phyloP scores from a whole-genome alignment of 2,888 invertebrate genomes.

The Conistra vaccinii region DNA sequence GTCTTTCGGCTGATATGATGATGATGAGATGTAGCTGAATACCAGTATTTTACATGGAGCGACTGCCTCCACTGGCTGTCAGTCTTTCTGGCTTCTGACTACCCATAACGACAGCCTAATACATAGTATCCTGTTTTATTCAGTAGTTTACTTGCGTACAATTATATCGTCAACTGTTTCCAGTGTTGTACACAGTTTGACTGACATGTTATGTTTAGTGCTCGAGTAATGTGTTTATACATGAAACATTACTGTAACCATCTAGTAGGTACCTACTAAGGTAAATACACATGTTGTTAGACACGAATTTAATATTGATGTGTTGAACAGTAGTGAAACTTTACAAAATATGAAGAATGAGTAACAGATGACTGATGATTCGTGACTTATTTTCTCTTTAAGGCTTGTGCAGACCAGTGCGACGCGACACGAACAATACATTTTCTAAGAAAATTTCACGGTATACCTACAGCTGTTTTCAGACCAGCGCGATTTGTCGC shows the following conservation, averaged over 20 bases:
- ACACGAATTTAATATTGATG: background rate
- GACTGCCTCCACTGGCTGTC: too few relatives aligned
- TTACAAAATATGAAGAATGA: background rate
- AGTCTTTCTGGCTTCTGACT: background rate
- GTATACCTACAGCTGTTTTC: too few relatives aligned
- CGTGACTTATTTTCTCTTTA: background rate
- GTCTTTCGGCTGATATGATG: too few relatives aligned
- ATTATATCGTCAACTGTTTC: slow-evolving; percentile 9
- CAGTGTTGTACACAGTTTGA: background rate
- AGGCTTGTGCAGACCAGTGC: too few relatives aligned
- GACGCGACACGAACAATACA: too few relatives aligned
- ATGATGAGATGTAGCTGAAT: too few relatives aligned
- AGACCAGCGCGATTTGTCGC: too few relatives aligned
- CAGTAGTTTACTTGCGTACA: background rate
- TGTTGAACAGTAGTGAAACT: background rate
- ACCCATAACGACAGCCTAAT: background rate
- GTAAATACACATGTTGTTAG: background rate
- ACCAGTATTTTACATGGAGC: too few relatives aligned
- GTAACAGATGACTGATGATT: background rate
- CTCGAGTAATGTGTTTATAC: slow-evolving; percentile 11
- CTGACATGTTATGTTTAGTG: slow-evolving; percentile 11
- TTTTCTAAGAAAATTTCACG: too few relatives aligned
- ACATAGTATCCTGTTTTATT: too few relatives aligned
- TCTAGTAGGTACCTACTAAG: background rate
- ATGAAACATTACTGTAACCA: background rate